Evolutionary conservation across 2,113 vertebrate species (phyloP).

Genomic region (Oryzias curvinotus): DNA sequence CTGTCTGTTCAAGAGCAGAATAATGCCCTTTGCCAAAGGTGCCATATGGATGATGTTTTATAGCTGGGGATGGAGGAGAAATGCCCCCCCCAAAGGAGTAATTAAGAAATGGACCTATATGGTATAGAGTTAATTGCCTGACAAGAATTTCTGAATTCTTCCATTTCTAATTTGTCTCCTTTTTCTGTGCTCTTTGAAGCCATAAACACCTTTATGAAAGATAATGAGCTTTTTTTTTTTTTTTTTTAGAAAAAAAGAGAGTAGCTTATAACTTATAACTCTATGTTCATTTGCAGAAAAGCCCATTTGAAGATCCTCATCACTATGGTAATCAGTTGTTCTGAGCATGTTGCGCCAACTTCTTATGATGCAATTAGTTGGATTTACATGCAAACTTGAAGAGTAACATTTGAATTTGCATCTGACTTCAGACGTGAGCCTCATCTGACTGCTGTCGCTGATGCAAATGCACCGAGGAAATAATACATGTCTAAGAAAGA

Average conservation of each 20-base stretch:
- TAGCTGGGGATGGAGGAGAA: conserved; percentile 24
- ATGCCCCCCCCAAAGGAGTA: conserved; percentile 52
- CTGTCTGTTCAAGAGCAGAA: conserved; percentile 54
- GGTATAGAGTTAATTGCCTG: conserved; percentile 46
- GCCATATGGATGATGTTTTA: conserved; percentile 58
- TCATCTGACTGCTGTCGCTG: conserved; percentile 9
- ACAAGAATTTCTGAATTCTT: conserved; percentile 46
- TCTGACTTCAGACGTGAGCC: conserved; percentile 8
- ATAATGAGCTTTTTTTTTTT: conserved; percentile 62
- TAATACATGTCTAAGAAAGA: conserved; percentile 19
- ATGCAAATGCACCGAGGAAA: conserved; percentile 36
- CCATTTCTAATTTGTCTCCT: conserved; percentile 2
- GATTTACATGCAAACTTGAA: conserved; percentile 40
- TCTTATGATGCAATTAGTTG: conserved; percentile 64
- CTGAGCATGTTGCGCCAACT: conserved; percentile 47
- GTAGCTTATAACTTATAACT: conserved; percentile 60
- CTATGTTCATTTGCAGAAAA: conserved; percentile 33
- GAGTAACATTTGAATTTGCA: conserved; percentile 42
- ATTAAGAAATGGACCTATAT: conserved; percentile 62
- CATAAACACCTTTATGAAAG: conserved; percentile 56
- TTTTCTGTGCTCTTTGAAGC: conserved; percentile 54
- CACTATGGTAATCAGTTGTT: conserved; percentile 66
- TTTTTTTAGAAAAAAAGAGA: conserved; percentile 51
- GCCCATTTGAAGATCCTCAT: conserved; percentile 56
- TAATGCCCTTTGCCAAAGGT: conserved; percentile 55